Conservation (phyloP, 2,113 vertebrate genomes). For the Grallaria varia region DNA sequence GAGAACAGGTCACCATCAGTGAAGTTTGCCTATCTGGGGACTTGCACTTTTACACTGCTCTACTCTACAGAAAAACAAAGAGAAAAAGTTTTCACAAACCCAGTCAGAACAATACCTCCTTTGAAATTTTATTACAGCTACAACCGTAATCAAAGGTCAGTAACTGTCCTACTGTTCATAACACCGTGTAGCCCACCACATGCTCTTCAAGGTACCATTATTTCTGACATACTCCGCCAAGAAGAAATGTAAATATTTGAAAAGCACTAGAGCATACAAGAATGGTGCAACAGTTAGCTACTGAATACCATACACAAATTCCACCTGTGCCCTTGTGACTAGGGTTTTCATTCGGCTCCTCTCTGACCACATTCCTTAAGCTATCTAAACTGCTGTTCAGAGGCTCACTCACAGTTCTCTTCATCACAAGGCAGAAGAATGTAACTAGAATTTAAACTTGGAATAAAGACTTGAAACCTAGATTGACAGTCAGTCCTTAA, state of each 20-base stretch:
- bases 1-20: not conserved
- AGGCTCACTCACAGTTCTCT: not conserved
- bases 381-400: not conserved
- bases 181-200: not conserved
- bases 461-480: not conserved
- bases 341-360: not conserved
- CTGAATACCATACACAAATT: not conserved
- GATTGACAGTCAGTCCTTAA: not conserved
- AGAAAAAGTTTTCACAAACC: not conserved
- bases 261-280: not conserved
- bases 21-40: not conserved
- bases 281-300: not conserved
- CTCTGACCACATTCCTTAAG: not conserved
- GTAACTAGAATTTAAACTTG: not conserved
- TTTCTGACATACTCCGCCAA: not conserved
- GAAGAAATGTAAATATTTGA: slow-evolving; percentile 28
- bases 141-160: not conserved
- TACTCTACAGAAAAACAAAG: not conserved
- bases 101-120: not conserved
- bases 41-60: not conserved
- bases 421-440: not conserved
- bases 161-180: not conserved
- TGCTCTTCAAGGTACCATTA: not conserved
- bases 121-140: not conserved
- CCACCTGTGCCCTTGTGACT: not conserved